Base-by-base conservation (phyloP, 2,113 vertebrate species). In the Indicator maculatus region DNA sequence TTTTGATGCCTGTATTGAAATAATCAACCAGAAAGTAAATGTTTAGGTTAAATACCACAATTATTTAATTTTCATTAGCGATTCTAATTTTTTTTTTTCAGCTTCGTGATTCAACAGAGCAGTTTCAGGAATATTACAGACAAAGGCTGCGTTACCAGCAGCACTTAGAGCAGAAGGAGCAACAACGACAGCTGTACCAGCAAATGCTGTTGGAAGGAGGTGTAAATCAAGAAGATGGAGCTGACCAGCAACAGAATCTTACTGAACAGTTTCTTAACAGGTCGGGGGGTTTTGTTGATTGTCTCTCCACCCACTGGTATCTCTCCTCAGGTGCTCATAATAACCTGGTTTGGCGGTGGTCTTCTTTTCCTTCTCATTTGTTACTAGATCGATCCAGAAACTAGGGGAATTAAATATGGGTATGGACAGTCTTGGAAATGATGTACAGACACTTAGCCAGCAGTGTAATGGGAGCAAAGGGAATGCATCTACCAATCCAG, bases 161-260 rank as follows among this genome's bases (percentile, higher is more conserved):
- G 94, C 99, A 99, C 94, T 96, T 99, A n/a, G 99, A 99, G 72
- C 99, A 99, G 97, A 99, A 99, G 27, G 99, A 99, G 93, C 99
- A 99, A 56, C 99, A 99, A 63, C 97, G 98, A 31, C 98, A 99
- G 89, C 97, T 99, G 50, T 99, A 99, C 92, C 99, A 99, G 96
- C 99, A 99, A 91, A 99, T 99, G 99, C 95, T 99, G 82, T 96
- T 99, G 45, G 99, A 99, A 96, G 99, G 99, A 91, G 99, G 99
- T 7, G 99, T 99, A 75, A 98, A 98, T 95, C 99, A 98, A 10
- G 98, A 98, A 71, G 98, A 99, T 14, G 98, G 98, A 17, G 95
- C 97, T 86, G 98, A 98, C 33, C 98, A 97, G 78, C 98, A 98
- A 27, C 98, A 99, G 94, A 99, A 98, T 95, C 99, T 99, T 84